A percentile compares a stretch with the other conserved stretches of the same genome.
These are phyloP conservation scores for Chymomyza procnemis DNA, from an alignment of 2,888 invertebrate species.

Conservation along the genomic window DNA sequence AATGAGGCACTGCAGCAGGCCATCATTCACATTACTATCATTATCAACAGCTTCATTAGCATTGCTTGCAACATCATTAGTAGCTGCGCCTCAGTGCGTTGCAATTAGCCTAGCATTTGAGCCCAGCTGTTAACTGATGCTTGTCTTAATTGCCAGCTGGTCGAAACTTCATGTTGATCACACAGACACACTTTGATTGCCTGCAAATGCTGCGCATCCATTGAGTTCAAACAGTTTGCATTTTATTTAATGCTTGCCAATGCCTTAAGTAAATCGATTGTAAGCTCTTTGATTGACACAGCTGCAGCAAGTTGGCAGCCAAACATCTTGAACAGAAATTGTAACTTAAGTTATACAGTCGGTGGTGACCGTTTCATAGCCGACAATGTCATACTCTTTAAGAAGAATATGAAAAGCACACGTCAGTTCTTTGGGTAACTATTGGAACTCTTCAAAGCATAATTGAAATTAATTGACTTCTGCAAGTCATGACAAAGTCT, in stretches of 20 bases:
- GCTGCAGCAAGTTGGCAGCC: background rate
- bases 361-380: too few relatives aligned
- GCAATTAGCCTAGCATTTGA: background rate
- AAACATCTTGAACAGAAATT: too few relatives aligned
- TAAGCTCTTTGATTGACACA: constrained; percentile 56
- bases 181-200: background rate
- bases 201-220: background rate
- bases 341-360: too few relatives aligned
- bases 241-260: background rate
- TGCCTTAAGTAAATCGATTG: background rate
- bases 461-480: too few relatives aligned
- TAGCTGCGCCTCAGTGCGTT: background rate
- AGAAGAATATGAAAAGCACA: too few relatives aligned
- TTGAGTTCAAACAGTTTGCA: background rate
- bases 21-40: background rate
- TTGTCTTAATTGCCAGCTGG: background rate
- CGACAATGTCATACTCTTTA: too few relatives aligned
- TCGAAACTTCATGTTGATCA: background rate
- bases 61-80: background rate
- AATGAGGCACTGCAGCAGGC: background rate
- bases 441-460: too few relatives aligned
- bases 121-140: background rate
- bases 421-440: too few relatives aligned
- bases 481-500: too few relatives aligned
- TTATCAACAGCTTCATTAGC: background rate